Base-by-base conservation (phyloP, 2,797 vertebrate species). In the Cryptoprocta ferox region DNA sequence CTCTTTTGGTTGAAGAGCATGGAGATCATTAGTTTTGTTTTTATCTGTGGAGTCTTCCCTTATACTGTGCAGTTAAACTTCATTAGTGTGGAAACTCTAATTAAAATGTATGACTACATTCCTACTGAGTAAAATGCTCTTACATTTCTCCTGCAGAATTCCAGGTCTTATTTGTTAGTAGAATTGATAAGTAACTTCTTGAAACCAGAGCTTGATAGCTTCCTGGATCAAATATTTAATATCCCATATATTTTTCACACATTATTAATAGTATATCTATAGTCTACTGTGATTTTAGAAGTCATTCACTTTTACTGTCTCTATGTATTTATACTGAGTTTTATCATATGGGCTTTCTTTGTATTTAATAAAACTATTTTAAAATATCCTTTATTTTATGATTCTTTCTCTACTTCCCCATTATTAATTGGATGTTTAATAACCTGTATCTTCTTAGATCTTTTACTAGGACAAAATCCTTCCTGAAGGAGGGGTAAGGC, bases 341-440 rank as follows among this genome's bases (percentile, higher is more conserved):
- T 94, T 85, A 59, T 63, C 24, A 50, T 71, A 53, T 4, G 18
- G 32, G 66, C 9, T 91, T 97, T 82, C 56, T 78, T 97, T 80
- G 18, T 96, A 85, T 79, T 89, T 90, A 91, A 87, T 95, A 89
- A 91, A 96, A 75, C n/a, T 71, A 42, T 86, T 97, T 94, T n/a
- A 26, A 82, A 91, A 50, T 75, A 76, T n/a, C 37, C 61, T 71
- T 88, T 68, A 87, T 71, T 94, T 59, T 65, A 39, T 56, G 65
- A 89, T 63, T 92, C 30, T 87, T 59, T 79, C 45, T 83, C 4
- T 88, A 13, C 37, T 86, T 94, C 14, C 66, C 39, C 5, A 12
- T 93, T 89, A 80, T 66, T 81, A 48, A 70, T 37, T 94, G 61
- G 73, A 37, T 91, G 8, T 82, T 94, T 97, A 50, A 11, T 63